Conservation (phyloP, 2,113 vertebrate species). For the Motacilla tschutschensis region DNA sequence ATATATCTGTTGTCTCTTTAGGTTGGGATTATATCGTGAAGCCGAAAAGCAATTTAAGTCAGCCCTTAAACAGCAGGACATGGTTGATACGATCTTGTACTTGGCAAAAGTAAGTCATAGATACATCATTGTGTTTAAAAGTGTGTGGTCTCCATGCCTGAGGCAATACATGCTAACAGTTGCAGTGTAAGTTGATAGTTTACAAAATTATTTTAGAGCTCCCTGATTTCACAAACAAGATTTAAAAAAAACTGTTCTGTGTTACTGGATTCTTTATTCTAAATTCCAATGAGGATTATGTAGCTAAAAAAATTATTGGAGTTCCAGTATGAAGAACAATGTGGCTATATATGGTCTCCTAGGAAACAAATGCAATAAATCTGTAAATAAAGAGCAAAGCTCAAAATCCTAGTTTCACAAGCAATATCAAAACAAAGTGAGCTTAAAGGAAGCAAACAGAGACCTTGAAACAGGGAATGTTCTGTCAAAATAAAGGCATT, state of each 20-base stretch:
- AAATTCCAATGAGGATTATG: neutral
- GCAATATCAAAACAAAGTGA: neutral
- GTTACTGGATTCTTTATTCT: neutral
- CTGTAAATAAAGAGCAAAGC: neutral
- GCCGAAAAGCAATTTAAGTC: conserved; percentile 97
- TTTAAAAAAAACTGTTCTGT: neutral
- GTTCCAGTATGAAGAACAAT: neutral
- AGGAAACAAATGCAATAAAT: conserved; percentile 9
- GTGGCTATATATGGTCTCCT: neutral
- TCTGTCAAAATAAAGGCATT: conserved; percentile 1
- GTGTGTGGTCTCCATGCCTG: neutral
- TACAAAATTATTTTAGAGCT: neutral
- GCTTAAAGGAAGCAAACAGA: neutral
- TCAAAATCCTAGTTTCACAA: conserved; percentile 16
- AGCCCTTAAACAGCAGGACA: conserved; percentile 91
- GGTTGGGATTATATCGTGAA: conserved; percentile 90
- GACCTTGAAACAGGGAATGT: neutral
- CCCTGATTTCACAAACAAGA: neutral
- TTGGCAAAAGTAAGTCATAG: conserved; percentile 88
- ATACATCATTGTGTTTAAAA: neutral
- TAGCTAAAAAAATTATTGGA: neutral
- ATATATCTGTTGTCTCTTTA: conserved; percentile 41
- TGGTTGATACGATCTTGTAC: conserved; percentile 93
- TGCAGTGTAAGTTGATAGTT: neutral
- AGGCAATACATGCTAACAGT: neutral